These are phyloP conservation scores for Sterna hirundo DNA, from an alignment of 2,113 vertebrate genomes.

Conservation along the genomic window DNA sequence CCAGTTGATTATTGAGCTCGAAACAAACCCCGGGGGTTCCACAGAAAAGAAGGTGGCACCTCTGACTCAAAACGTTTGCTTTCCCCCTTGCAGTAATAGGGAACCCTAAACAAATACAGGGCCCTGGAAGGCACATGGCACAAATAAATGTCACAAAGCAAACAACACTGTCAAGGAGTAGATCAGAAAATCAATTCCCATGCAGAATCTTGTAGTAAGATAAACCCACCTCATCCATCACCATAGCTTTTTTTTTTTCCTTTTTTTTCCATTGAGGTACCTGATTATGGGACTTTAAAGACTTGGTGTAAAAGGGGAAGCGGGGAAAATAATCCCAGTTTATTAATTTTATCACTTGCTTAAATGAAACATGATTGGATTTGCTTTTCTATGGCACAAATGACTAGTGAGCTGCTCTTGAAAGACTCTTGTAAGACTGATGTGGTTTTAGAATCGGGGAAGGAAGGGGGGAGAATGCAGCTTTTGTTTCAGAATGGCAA, in stretches of 20 bases:
- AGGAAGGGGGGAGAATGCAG: neutral
- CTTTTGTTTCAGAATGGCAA: neutral
- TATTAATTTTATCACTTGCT: neutral
- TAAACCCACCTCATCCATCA: constrained; percentile 56
- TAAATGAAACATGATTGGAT: neutral
- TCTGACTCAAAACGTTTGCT: neutral
- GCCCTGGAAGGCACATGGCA: neutral
- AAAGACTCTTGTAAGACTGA: neutral
- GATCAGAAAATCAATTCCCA: neutral
- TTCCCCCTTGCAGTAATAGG: neutral
- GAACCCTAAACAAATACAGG: neutral
- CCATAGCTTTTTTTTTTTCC: constrained; percentile 16
- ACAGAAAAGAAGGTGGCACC: neutral
- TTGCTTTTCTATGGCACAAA: neutral
- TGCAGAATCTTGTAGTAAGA: neutral
- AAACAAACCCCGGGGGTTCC: neutral
- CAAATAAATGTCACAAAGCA: neutral
- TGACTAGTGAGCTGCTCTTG: neutral
- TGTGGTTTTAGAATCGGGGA: neutral
- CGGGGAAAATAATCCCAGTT: neutral
- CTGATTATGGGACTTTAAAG: neutral
- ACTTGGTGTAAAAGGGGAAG: neutral
- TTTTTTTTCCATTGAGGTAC: constrained; percentile 17
- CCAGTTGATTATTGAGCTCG: neutral
- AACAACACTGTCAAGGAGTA: neutral